Conservation (phyloP, 2,113 vertebrate species). For the Laticauda colubrina region DNA sequence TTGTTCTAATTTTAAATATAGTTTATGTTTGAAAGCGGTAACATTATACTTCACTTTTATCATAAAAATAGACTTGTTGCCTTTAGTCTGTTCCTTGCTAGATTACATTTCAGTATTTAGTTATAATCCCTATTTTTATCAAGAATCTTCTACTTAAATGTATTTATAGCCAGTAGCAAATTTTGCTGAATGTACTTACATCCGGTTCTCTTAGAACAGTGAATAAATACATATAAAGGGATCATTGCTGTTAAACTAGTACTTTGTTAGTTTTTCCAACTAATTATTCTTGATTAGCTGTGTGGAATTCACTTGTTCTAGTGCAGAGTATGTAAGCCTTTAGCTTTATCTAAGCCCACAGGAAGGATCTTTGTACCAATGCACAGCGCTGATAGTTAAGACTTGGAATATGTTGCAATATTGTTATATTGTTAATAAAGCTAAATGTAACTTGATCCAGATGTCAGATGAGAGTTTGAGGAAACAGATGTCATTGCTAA, state of each 20-base stretch:
- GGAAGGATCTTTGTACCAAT: neutral
- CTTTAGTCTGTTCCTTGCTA: conserved; percentile 5
- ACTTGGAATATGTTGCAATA: neutral
- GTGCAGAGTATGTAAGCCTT: neutral
- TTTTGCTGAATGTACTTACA: neutral
- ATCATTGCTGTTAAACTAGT: conserved; percentile 1
- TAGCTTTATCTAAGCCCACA: neutral
- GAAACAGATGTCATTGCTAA: neutral
- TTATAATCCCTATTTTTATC: conserved; percentile 1
- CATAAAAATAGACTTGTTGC: neutral
- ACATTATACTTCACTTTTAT: conserved; percentile 8
- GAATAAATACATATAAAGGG: neutral
- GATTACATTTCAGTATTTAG: neutral
- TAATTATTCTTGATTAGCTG: neutral
- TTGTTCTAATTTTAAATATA: conserved; percentile 4
- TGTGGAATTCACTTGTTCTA: neutral
- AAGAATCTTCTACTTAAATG: neutral
- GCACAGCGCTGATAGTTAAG: neutral
- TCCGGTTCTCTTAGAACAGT: neutral
- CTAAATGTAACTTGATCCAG: neutral
- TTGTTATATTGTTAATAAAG: conserved; percentile 13
- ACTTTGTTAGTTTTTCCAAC: neutral
- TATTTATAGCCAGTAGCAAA: neutral
- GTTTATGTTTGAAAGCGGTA: neutral
- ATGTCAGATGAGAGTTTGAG: neutral